Evolutionary conservation across 2,888 invertebrate species (phyloP), one percentile per base, ranked within the genome.

Genomic region (Bombylius major): DNA sequence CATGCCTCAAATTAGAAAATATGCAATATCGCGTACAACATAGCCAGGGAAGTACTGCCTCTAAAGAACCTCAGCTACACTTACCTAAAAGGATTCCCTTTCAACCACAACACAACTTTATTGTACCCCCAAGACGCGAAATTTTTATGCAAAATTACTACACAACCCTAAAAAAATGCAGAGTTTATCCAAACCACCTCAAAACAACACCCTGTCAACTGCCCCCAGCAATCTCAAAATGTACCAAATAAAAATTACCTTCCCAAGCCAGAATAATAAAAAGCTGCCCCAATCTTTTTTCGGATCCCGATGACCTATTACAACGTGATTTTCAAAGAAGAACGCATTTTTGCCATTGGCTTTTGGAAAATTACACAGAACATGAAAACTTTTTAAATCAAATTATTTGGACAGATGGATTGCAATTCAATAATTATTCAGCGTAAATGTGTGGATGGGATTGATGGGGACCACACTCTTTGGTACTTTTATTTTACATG

Each of bases 221-320:
- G 39, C 49, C 53, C 51, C 9, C 55, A 49, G 4, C 45, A 55
- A 5, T 53, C 56, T 31, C n/a, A 48, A 44, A 58, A 61, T 8
- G 12, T 48, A 48, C 48, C 32, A 9, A 14, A 47, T 47, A 47
- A 1, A 47, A 5, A 5, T 23, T 47, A 50, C 59, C 53, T 23
- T 47, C 50, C 32, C 59, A 47, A 44, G n/a, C 55, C 59, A 45
- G 56, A 57, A 55, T n/a, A n/a, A n/a, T n/a, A n/a, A n/a, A n/a
- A n/a, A n/a, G n/a, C n/a, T n/a, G n/a, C n/a, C n/a, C n/a, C n/a
- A n/a, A n/a, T n/a, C n/a, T n/a, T n/a, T n/a, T n/a, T n/a, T n/a
- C n/a, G n/a, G n/a, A n/a, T n/a, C n/a, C n/a, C n/a, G n/a, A n/a
- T n/a, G n/a, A n/a, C n/a, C n/a, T n/a, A n/a, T n/a, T n/a, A n/a